These are phyloP conservation scores for Habropoda laboriosa DNA, from an alignment of 1,140 invertebrate genomes.

Conservation along the genomic window DNA sequence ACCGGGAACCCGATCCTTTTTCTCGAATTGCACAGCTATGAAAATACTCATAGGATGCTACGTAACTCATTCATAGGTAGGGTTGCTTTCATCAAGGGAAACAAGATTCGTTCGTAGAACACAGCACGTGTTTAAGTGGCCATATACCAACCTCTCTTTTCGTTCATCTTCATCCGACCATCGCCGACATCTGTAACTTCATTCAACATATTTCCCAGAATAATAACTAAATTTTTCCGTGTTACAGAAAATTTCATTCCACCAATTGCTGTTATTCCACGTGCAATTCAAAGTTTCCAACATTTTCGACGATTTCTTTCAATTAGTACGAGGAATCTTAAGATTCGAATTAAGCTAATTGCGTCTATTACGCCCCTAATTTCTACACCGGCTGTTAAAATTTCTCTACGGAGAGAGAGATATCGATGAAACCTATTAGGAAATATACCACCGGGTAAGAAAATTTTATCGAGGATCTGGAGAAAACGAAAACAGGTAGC, in stretches of 20 bases:
- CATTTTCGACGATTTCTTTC: neutral
- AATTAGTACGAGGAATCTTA: no score
- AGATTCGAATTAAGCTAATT: neutral
- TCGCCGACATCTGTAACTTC: neutral
- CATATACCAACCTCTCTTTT: constrained; percentile 21
- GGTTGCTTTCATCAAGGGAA: constrained; percentile 42
- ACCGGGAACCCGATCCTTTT: constrained; percentile 51
- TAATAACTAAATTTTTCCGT: no score
- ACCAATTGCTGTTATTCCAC: neutral
- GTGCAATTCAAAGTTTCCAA: neutral
- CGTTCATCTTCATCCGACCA: neutral
- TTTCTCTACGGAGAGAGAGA: no score
- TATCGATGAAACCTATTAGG: neutral
- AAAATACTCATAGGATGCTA: constrained; percentile 56
- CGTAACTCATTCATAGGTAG: constrained; percentile 55
- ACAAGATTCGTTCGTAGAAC: constrained; percentile 48
- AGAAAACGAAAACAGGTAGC: constrained; percentile 55
- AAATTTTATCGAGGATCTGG: constrained; percentile 23
- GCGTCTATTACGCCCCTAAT: neutral
- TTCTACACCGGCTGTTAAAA: neutral
- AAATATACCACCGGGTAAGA: constrained; percentile 31
- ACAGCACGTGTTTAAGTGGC: constrained; percentile 51
- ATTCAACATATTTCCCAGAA: no score
- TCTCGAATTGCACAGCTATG: constrained; percentile 62
- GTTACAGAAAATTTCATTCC: neutral